Evolutionary conservation across 2,113 vertebrate species (phyloP), one percentile per base, ranked within the genome.

Genomic region (Vidua macroura): DNA sequence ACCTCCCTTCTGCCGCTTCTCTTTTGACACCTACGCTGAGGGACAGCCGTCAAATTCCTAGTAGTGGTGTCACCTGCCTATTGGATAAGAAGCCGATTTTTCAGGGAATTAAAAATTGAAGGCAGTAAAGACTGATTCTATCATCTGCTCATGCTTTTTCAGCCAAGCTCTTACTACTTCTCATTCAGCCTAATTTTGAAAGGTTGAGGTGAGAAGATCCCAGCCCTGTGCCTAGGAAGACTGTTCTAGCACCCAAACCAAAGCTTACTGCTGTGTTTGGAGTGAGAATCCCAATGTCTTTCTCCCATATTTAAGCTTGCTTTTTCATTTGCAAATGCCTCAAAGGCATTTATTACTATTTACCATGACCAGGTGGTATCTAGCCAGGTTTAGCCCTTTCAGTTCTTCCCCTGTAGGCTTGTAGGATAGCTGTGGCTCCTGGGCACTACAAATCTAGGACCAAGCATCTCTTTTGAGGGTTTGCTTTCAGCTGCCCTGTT

Each of bases 41-140:
- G 35, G 35, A 33, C 23, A 86, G 44, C 52, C 3, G 0, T 75
- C 31, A 69, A 35, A 19, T 86, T 91, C 35, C 52, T 64, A 60
- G 48, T 75, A 66, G n/a, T 51, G 51, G 7, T 56, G 68, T 84
- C 81, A 56, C n/a, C 63, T 81, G 30, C 58, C 46, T 76, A 8
- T 66, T 94, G 78, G 59, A 58, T 51, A 18, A 68, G 35, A 86
- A 78, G 13, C 43, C 74, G 59, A 33, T 69, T 94, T 92, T 89
- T 76, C 46, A 76, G 23, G 59, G 44, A 68, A 41, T 59, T 76
- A 76, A 83, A 87, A 84, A 39, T 53, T 55, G 31, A 62, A 85
- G 80, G 23, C 46, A 64, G 30, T 82, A 91, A 62, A 83, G 23
- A 35, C 63, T 79, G 59, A 48, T 55, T 39, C 51, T 44, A 18